These are phyloP conservation scores for Etheostoma perlongum DNA, from an alignment of 2,797 vertebrate genomes.

Conservation along the genomic window DNA sequence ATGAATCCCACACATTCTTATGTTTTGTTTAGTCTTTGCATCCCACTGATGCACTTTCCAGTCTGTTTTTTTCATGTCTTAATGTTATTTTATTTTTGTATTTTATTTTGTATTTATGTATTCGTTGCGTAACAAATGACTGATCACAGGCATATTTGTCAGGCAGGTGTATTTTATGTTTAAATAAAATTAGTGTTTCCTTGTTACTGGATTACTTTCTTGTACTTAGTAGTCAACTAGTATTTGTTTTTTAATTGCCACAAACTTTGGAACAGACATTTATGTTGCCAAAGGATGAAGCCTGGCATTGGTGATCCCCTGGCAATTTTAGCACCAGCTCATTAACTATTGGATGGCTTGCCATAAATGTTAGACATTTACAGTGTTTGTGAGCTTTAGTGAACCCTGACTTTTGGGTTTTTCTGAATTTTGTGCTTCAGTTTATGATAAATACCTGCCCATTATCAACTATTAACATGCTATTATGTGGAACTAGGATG, in stretches of 20 bases:
- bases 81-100: slow-evolving; percentile 90
- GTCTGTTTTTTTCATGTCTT: slow-evolving; percentile 72
- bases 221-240: slow-evolving; percentile 10
- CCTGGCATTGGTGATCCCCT: neutral
- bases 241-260: slow-evolving; percentile 5
- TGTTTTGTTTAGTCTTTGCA: slow-evolving; percentile 58
- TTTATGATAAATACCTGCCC: neutral
- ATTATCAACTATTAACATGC: neutral
- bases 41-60: slow-evolving; percentile 44
- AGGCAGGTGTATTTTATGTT: slow-evolving; percentile 60
- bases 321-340: neutral
- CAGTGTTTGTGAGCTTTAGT: neutral
- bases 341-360: neutral
- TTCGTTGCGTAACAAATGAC: slow-evolving; percentile 70
- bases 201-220: slow-evolving; percentile 35
- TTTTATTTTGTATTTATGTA: slow-evolving; percentile 85
- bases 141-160: slow-evolving; percentile 55
- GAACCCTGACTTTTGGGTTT: neutral
- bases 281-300: neutral
- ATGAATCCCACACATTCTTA: slow-evolving; percentile 67
- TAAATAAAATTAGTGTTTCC: slow-evolving; percentile 76
- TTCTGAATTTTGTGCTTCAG: neutral
- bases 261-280: neutral
- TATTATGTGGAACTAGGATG: neutral
- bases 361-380: neutral